Evolutionary conservation across 2,888 invertebrate species (phyloP).

Genomic region (Cheilosia vernalis): DNA sequence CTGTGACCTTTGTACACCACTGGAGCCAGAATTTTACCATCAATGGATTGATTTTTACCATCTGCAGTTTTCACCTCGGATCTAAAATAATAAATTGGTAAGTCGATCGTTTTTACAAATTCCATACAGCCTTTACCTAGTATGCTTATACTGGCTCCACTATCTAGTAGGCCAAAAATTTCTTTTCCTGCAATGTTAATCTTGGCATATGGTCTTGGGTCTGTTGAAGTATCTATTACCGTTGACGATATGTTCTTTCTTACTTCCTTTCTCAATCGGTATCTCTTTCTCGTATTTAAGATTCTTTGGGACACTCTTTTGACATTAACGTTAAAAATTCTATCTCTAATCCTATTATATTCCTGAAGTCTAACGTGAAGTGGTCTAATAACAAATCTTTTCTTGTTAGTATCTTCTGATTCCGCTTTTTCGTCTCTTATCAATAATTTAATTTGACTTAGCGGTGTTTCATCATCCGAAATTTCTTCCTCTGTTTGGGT

Average conservation of each 20-base stretch:
- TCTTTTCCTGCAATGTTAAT: neutral
- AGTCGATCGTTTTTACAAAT: too few relatives aligned
- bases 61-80: neutral
- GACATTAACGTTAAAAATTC: conserved; percentile 5
- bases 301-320: neutral
- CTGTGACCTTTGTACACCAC: neutral
- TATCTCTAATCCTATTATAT: conserved; percentile 2
- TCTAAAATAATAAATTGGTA: too few relatives aligned
- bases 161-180: too few relatives aligned
- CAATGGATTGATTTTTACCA: neutral
- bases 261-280: neutral
- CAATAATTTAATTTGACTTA: too few relatives aligned
- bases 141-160: too few relatives aligned
- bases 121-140: too few relatives aligned
- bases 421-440: too few relatives aligned
- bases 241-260: conserved; percentile 4
- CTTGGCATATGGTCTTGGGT: conserved; percentile 12
- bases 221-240: neutral
- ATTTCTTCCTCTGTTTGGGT: neutral
- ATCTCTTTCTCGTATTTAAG: neutral
- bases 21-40: neutral
- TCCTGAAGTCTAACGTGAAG: conserved; percentile 1
- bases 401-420: neutral
- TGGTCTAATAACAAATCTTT: neutral
- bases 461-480: neutral